Evolutionary conservation across 2,888 invertebrate species (phyloP).

Genomic region (Andrena camellia): DNA sequence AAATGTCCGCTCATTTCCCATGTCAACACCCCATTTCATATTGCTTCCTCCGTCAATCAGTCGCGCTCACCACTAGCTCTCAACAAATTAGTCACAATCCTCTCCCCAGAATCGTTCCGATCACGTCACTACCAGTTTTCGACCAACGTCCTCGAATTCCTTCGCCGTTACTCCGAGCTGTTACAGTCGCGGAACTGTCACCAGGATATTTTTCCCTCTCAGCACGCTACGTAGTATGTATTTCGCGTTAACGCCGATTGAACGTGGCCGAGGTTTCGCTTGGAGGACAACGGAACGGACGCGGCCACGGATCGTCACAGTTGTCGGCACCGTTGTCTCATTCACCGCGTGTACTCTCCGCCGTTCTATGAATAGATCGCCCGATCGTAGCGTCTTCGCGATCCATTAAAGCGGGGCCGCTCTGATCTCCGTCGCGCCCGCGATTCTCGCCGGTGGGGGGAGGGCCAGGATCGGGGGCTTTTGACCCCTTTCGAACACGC

Average conservation of each 20-base stretch:
- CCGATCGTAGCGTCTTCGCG: conserved; percentile 49
- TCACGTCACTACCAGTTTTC: too few species aligned
- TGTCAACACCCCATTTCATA: too few species aligned
- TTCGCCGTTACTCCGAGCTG: too few species aligned
- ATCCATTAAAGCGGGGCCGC: conserved; percentile 60
- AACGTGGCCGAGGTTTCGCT: conserved; percentile 29
- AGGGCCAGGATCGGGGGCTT: conserved; percentile 59
- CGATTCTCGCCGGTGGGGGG: conserved; percentile 56
- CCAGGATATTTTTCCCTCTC: too few species aligned
- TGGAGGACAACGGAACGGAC: conserved; percentile 24
- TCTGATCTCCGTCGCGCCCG: conserved; percentile 27
- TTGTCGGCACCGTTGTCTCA: conserved; percentile 75
- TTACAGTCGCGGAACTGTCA: too few species aligned
- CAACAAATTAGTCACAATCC: too few species aligned
- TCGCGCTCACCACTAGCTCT: too few species aligned
- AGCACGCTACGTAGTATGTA: too few species aligned
- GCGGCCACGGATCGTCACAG: conserved; percentile 66
- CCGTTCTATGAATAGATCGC: conserved; percentile 71
- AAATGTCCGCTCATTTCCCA: too few species aligned
- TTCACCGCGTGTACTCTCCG: conserved; percentile 70
- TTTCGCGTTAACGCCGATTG: conserved; percentile 50
- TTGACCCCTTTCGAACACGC: conserved; percentile 52
- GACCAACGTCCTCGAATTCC: too few species aligned
- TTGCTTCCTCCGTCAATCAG: too few species aligned
- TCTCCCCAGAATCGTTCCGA: too few species aligned